A percentile compares a stretch with the other conserved stretches of the same genome.
Evolutionary conservation across 2,888 invertebrate species (phyloP).

Genomic region (Zhuqinia jingwanae): DNA sequence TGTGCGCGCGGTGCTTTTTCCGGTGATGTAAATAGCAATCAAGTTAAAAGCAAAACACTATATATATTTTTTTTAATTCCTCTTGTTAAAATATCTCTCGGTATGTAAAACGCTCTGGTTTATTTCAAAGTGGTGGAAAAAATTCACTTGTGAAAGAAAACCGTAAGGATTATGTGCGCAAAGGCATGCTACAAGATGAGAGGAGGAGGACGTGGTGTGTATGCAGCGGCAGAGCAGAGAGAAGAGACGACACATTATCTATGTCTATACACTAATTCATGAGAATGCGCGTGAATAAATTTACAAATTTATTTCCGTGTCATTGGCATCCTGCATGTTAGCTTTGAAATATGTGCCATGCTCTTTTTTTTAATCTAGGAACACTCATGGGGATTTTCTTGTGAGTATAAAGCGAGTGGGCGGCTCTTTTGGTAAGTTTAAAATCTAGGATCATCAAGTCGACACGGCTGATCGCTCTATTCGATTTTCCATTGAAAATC

Average conservation of each 20-base stretch:
- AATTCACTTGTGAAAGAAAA: not conserved
- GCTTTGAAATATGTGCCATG: too few relatives aligned
- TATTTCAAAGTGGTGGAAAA: not conserved
- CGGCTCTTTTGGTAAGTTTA: not conserved
- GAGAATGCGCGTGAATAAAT: conserved; percentile 16
- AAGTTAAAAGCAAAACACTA: conserved; percentile 18
- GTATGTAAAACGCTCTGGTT: not conserved
- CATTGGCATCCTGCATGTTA: conserved; percentile 15
- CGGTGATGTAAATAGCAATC: conserved; percentile 1
- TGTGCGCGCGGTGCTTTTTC: too few relatives aligned
- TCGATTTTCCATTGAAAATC: not conserved
- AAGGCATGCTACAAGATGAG: not conserved
- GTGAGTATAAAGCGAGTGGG: conserved; percentile 13
- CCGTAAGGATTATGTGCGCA: not conserved
- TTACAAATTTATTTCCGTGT: conserved; percentile 24
- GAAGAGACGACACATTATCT: not conserved
- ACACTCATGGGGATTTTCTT: conserved; percentile 13
- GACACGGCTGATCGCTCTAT: conserved; percentile 40
- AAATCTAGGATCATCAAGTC: conserved; percentile 13
- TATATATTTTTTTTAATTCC: not conserved
- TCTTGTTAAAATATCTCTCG: not conserved
- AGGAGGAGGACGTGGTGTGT: not conserved
- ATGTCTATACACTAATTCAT: conserved; percentile 31
- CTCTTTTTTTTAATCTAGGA: not conserved
- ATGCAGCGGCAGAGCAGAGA: not conserved